Percentiles rank a stretch among this genome's conserved stretches.
phyloP scores from a whole-genome alignment of 2,797 vertebrate genomes.

The Aeoliscus strigatus region DNA sequence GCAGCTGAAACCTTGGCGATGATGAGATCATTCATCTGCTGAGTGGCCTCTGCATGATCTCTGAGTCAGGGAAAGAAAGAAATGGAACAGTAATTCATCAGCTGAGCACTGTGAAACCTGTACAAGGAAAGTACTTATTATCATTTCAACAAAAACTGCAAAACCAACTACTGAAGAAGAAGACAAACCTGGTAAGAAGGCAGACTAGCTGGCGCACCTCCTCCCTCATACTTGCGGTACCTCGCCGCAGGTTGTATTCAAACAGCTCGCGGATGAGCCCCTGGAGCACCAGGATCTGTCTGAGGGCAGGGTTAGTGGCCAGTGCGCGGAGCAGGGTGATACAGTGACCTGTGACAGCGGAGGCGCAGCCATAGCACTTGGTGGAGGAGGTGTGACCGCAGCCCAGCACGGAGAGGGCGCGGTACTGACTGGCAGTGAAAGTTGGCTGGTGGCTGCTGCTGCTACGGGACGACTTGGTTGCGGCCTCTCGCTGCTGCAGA shows the following conservation, averaged over 20 bases:
- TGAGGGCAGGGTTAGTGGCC: slow-evolving; percentile 91
- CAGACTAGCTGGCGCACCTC: slow-evolving; percentile 97
- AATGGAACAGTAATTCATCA: background rate
- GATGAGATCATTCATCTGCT: slow-evolving; percentile 98
- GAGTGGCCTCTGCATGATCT: slow-evolving; percentile 96
- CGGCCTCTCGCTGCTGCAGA: slow-evolving; percentile 94
- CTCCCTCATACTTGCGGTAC: slow-evolving; percentile 90
- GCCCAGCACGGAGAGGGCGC: slow-evolving; percentile 91
- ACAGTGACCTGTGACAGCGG: slow-evolving; percentile 95
- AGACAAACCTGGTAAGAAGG: slow-evolving; percentile 88
- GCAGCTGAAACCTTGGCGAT: slow-evolving; percentile 95
- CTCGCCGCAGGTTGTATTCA: slow-evolving; percentile 92
- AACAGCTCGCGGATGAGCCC: slow-evolving; percentile 96
- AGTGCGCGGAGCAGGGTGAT: slow-evolving; percentile 91
- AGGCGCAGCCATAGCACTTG: slow-evolving; percentile 97
- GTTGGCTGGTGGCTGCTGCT: slow-evolving; percentile 87
- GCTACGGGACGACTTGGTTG: slow-evolving; percentile 90
- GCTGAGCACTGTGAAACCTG: no score
- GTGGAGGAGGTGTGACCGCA: slow-evolving; percentile 96
- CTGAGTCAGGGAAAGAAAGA: slow-evolving; percentile 58
- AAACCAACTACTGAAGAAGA: background rate
- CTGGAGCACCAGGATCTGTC: slow-evolving; percentile 95
- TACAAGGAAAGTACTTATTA: no score
- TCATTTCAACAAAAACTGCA: background rate
- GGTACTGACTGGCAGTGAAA: slow-evolving; percentile 95